Evolutionary conservation across 2,888 invertebrate genomes (phyloP).

Genomic region (Chrysolina haemoptera): DNA sequence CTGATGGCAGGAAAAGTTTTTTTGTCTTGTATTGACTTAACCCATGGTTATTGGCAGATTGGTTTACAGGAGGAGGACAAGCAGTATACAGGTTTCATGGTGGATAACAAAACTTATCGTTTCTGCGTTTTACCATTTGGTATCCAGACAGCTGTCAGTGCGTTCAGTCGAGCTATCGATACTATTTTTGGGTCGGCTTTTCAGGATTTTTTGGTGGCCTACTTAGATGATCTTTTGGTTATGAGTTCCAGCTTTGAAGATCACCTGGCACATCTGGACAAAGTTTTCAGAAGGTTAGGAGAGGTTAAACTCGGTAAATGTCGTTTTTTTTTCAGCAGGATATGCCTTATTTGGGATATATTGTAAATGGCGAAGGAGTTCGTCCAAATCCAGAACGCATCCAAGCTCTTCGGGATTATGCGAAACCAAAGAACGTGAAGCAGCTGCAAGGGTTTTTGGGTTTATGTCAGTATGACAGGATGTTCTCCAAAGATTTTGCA

Average conservation of each 20-base stretch:
- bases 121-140: conserved; percentile 50
- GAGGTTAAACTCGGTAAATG: conserved; percentile 49
- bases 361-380: conserved; percentile 41
- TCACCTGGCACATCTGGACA: conserved; percentile 43
- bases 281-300: conserved; percentile 37
- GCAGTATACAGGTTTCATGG: conserved; percentile 52
- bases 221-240: conserved; percentile 46
- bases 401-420: not conserved
- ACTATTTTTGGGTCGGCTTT: conserved; percentile 43
- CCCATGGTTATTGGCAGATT: conserved; percentile 55
- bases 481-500: no score
- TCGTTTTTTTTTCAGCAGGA: conserved; percentile 49
- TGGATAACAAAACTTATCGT: conserved; percentile 46
- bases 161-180: conserved; percentile 45
- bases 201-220: conserved; percentile 31
- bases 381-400: not conserved
- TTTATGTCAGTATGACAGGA: no score
- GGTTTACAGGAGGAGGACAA: conserved; percentile 42
- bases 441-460: not conserved
- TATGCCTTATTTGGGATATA: conserved; percentile 49
- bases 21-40: conserved; percentile 49
- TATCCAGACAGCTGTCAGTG: conserved; percentile 40
- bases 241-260: conserved; percentile 42
- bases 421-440: not conserved
- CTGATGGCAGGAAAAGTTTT: conserved; percentile 41